Conservation (phyloP, 2,888 invertebrate species). For the Julus scanicus region DNA sequence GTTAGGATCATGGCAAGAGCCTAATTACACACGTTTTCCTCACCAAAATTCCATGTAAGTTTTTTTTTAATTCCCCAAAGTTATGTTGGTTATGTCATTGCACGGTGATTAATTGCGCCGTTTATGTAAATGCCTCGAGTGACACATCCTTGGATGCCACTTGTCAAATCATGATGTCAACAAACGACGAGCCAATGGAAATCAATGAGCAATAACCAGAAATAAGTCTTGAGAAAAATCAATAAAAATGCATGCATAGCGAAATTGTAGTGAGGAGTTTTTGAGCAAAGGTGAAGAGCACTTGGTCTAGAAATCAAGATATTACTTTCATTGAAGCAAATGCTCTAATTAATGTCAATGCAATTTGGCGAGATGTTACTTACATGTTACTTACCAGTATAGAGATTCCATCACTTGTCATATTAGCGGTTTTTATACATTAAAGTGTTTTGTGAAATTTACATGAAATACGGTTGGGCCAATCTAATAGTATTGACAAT, state of each 20-base stretch:
- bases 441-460: too few species aligned
- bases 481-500: too few species aligned
- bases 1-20: neutral
- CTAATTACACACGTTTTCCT: neutral
- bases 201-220: neutral
- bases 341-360: too few species aligned
- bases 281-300: neutral
- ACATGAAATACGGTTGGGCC: too few species aligned
- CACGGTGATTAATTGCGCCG: neutral
- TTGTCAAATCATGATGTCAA: constrained; percentile 34
- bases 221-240: too few species aligned
- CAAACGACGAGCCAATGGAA: constrained; percentile 1
- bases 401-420: too few species aligned
- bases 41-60: neutral
- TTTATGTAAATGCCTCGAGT: neutral
- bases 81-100: constrained; percentile 1
- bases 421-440: too few species aligned
- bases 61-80: neutral
- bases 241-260: too few species aligned
- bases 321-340: too few species aligned
- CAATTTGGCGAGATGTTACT: too few species aligned
- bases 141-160: constrained; percentile 17
- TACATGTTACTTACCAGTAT: too few species aligned
- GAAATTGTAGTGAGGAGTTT: neutral
- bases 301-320: too few species aligned